Percentiles rank a stretch among this genome's conserved stretches.
Conservation (phyloP, 2,113 vertebrate species). For the Isichthys henryi region DNA sequence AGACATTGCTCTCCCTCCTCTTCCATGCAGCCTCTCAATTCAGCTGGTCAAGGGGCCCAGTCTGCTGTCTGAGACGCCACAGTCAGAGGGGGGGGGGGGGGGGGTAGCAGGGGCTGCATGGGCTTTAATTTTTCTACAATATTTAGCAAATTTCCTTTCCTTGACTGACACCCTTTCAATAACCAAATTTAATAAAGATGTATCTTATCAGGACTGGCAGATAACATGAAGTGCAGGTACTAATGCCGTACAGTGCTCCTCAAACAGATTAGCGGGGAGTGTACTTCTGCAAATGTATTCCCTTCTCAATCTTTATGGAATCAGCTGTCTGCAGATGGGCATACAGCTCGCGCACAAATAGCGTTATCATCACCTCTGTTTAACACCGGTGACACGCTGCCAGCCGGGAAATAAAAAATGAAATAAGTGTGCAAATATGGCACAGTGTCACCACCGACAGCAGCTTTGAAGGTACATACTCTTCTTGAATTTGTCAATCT, state of each 20-base stretch:
- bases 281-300: slow-evolving; percentile 70
- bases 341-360: slow-evolving; percentile 66
- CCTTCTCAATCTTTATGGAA: slow-evolving; percentile 67
- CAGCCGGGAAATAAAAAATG: not conserved
- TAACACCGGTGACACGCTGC: slow-evolving; percentile 56
- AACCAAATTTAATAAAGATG: slow-evolving; percentile 95
- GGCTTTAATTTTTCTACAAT: slow-evolving; percentile 59
- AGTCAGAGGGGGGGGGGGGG: slow-evolving; percentile 41
- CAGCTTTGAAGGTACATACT: not conserved
- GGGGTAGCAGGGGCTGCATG: slow-evolving; percentile 34
- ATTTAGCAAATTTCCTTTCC: slow-evolving; percentile 86
- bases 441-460: not conserved
- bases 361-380: slow-evolving; percentile 69
- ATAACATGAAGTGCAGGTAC: slow-evolving; percentile 85
- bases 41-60: slow-evolving; percentile 48
- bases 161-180: slow-evolving; percentile 77
- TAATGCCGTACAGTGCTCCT: slow-evolving; percentile 83
- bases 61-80: slow-evolving; percentile 32
- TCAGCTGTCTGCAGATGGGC: slow-evolving; percentile 79
- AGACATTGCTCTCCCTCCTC: slow-evolving; percentile 42
- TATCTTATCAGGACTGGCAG: slow-evolving; percentile 86
- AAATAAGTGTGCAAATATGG: slow-evolving; percentile 12
- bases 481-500: not conserved
- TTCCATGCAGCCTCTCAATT: slow-evolving; percentile 34
- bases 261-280: slow-evolving; percentile 73